Evolutionary conservation across 2,113 vertebrate genomes (phyloP), one percentile per base, ranked within the genome.

Genomic region (Haemorhous mexicanus): DNA sequence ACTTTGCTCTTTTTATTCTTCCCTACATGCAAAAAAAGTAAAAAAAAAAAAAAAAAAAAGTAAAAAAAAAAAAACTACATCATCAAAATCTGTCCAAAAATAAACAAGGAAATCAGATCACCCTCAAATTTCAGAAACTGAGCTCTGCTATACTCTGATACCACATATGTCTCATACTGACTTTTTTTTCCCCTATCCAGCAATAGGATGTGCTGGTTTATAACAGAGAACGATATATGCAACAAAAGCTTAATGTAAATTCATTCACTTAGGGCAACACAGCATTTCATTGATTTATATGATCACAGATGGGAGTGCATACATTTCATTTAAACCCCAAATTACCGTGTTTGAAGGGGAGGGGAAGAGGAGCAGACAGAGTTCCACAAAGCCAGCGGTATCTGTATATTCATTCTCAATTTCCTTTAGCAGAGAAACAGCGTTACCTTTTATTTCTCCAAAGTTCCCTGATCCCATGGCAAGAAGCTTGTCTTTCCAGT

Each of bases 401-500:
- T 47, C 92, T 28, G 41, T 49, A 93, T 46, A 87, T 68, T 95
- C 53, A 67, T 80, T 95, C 79, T 63, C 35, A 69, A 59, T 91
- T 92, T 33, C 78, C 37, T 94, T 95, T 93, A 77, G 59, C 69
- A 87, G 39, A 87, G 49, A 92, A 95, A 95, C 35, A 52, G 83
- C 10, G 1, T 97, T 98, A 99, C 99, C 99, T 99, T 99, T 99
- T 98, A 99, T 99, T 98, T 99, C 99, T 95, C 99, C 99, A 93
- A 99, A 98, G 98, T 99, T 99, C 97, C 99, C 99, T 98, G 99
- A 99, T 98, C 99, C 99, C 99, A 99, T 99, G 96, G 99, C 99
- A 97, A 99, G 98, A 98, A 99, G 99, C 98, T 99, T 99, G 98
- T 99, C 99, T 98, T 99, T 99, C 99, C 99, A 99, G 98, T 99